Evolutionary conservation across 2,888 invertebrate genomes (phyloP), one percentile per base, ranked within the genome.

Genomic region (Drosophila ustulata): DNA sequence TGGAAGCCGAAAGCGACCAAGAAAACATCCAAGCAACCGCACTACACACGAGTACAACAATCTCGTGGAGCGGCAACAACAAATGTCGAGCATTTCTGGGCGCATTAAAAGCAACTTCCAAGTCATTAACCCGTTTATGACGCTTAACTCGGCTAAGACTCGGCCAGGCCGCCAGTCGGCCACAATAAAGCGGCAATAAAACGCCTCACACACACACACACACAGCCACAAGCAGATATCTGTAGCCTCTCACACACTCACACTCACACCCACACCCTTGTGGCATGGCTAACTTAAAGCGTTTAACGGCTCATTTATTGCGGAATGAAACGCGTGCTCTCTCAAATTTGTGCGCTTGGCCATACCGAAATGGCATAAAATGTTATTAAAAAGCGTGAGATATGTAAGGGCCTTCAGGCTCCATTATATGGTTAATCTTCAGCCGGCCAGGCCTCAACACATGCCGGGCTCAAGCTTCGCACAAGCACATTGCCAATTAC

Each of bases 61-160:
- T 4, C 30, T 30, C 47, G 41, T 18, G 23, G 64, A 64, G 13
- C 53, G 47, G 30, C 61, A 63, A 52, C 59, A 55, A 66, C 51
- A 72, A 68, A 65, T 68, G 73, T 62, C 18, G 61, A 69, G 66
- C 76, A 65, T 68, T 80, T 66, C 68, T 70, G 69, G 52, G 57
- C 75, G 82, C 82, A 84, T 84, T 80, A 79, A 76, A 81, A 80
- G 77, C 80, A 83, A 85, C 88, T 88, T 89, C 89, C 88, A 85
- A 87, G 87, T 89, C 88, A 89, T 89, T 89, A 89, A 89, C 88
- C 88, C 89, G 87, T 89, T 89, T 89, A 88, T 85, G 88, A 65
- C 82, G 88, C 86, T 80, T 74, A 88, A 78, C 81, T 81, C 81
- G 83, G 71, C 88, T 79, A 82, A 85, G 78, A 71, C 78, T 63